Conservation (phyloP, 2,797 vertebrate genomes). For the Hypotaenidia okinawae region DNA sequence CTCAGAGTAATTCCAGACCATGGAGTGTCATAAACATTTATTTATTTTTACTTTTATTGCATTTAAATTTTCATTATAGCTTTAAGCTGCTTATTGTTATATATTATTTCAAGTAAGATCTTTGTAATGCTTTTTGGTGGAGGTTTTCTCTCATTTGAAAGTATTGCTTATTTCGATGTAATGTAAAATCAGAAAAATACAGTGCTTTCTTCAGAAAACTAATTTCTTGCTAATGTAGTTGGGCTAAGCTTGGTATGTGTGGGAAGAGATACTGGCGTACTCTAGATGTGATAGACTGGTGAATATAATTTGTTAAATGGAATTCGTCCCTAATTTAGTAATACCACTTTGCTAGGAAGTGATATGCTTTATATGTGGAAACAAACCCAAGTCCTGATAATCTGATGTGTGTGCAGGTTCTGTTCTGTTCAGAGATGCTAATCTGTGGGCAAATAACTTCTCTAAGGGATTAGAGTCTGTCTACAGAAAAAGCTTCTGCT, state of each 20-base stretch:
- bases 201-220: not conserved
- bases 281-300: conserved; percentile 48
- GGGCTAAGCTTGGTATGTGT: not conserved
- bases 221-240: conserved; percentile 4
- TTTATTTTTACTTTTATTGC: not conserved
- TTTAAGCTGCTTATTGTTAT: not conserved
- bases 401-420: not conserved
- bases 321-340: conserved; percentile 18
- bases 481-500: not conserved
- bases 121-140: not conserved
- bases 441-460: not conserved
- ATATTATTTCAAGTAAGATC: not conserved
- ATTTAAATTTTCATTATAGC: not conserved
- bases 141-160: not conserved
- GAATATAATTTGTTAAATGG: conserved; percentile 16
- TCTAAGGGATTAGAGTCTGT: not conserved
- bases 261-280: conserved; percentile 39
- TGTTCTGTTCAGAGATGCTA: not conserved
- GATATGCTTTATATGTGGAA: not conserved
- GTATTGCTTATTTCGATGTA: not conserved
- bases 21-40: not conserved
- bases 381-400: not conserved
- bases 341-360: not conserved
- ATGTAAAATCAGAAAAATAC: not conserved
- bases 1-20: not conserved